A percentile compares a stretch with the other conserved stretches of the same genome.
Evolutionary conservation across 2,888 invertebrate genomes (phyloP).

Genomic region (Agrotis segetum): DNA sequence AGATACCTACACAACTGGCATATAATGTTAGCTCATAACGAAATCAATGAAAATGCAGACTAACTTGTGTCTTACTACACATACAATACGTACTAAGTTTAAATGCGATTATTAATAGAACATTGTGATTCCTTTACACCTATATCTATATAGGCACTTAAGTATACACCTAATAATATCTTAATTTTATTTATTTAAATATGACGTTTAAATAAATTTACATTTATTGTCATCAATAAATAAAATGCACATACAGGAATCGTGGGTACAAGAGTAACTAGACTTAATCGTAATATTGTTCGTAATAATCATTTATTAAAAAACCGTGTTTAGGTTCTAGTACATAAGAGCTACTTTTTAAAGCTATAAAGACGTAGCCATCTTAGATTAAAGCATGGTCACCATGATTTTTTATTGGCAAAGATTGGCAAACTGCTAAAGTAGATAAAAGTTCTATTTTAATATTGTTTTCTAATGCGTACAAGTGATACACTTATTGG

Average conservation of each 20-base stretch:
- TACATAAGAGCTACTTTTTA: conserved; percentile 61
- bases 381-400: conserved; percentile 63
- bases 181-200: conserved; percentile 49
- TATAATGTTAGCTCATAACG: conserved; percentile 52
- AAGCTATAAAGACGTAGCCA: conserved; percentile 62
- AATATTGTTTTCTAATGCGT: conserved; percentile 51
- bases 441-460: conserved; percentile 52
- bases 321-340: conserved; percentile 54
- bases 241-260: conserved; percentile 79
- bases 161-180: conserved; percentile 48
- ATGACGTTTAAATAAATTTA: conserved; percentile 65
- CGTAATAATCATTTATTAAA: conserved; percentile 48
- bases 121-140: conserved; percentile 64
- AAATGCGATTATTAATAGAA: conserved; percentile 66
- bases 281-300: conserved; percentile 56
- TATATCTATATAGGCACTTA: conserved; percentile 57
- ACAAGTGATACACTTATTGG: conserved; percentile 49
- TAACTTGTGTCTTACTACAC: conserved; percentile 44
- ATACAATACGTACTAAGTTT: conserved; percentile 62
- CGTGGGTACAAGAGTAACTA: conserved; percentile 59
- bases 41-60: conserved; percentile 58
- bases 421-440: conserved; percentile 58
- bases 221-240: conserved; percentile 74
- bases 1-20: conserved; percentile 56
- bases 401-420: conserved; percentile 57